Evolutionary conservation across 2,888 invertebrate genomes (phyloP), one percentile per base, ranked within the genome.

Genomic region (Drosophila setosimentum): DNA sequence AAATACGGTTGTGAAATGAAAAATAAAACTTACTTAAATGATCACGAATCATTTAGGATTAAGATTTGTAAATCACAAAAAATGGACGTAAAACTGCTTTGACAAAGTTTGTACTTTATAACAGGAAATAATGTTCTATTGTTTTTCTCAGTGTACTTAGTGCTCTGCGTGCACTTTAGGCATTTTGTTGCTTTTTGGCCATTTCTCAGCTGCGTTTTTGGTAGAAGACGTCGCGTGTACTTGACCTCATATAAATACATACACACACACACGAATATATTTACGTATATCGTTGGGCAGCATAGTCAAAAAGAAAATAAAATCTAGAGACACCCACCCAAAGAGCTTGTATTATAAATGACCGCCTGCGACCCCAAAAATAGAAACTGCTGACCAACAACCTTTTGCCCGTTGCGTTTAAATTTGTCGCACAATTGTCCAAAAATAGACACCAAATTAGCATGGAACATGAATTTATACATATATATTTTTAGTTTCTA

Each of bases 401-500:
- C 72, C 72, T 69, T 71, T 54, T 37, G n/a, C 53, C 63, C 57
- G 51, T 29, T 30, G 59, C 42, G 64, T 65, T 60, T 76, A 68
- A 78, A 73, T 66, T 73, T 73, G 69, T 48, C 64, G 24, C 62
- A 61, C 57, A 58, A 76, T 48, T 68, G 33, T 49, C 45, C 70
- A 55, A 71, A 86, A 82, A 87, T 82, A 83, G 69, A n/a, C 50
- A 53, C 40, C 2, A 69, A 68, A 70, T 68, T 49, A 51, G 62
- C 40, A 63, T 45, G 51, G 7, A 61, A 57, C 48, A 74, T 40
- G 29, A 49, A 67, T 37, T 53, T 53, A 40, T 27, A 59, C 3
- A 45, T 21, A 53, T 67, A 27, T 54, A 67, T 67, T 10, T 32
- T 37, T 37, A 67, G 35, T 45, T 48, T 13, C 3, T 59, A n/a